These are phyloP conservation scores for Pseudeuparius sepicola DNA, from an alignment of 2,888 invertebrate species.

Conservation along the genomic window DNA sequence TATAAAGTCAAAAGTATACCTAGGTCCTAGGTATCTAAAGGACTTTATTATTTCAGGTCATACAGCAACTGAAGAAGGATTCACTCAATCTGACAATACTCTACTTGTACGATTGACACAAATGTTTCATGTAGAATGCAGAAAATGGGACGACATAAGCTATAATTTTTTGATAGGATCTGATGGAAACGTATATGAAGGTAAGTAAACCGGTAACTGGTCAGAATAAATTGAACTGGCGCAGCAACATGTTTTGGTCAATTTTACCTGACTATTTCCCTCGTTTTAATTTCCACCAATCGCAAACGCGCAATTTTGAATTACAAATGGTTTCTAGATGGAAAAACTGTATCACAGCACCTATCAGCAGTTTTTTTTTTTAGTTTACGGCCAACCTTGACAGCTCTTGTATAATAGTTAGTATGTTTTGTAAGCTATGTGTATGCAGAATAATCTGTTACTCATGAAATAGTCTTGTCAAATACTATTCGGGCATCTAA, in stretches of 20 bases:
- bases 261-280: no score
- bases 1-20: no score
- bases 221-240: no score
- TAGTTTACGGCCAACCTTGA: no score
- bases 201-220: slow-evolving; percentile 4
- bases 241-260: not conserved
- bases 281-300: no score
- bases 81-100: slow-evolving; percentile 40
- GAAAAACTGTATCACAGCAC: no score
- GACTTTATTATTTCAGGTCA: slow-evolving; percentile 36
- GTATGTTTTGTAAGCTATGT: no score
- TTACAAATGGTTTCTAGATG: not conserved
- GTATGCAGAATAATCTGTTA: no score
- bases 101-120: slow-evolving; percentile 41
- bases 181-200: slow-evolving; percentile 48
- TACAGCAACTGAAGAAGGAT: slow-evolving; percentile 42
- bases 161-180: slow-evolving; percentile 49
- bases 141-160: slow-evolving; percentile 43
- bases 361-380: not conserved
- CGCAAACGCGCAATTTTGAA: not conserved
- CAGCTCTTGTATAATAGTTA: no score
- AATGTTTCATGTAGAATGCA: slow-evolving; percentile 44
- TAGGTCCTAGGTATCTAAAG: no score
- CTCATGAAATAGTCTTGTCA: no score
- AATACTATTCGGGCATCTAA: no score